phyloP scores from a whole-genome alignment of 2,888 invertebrate genomes.

The Dexiosoma caninum region DNA sequence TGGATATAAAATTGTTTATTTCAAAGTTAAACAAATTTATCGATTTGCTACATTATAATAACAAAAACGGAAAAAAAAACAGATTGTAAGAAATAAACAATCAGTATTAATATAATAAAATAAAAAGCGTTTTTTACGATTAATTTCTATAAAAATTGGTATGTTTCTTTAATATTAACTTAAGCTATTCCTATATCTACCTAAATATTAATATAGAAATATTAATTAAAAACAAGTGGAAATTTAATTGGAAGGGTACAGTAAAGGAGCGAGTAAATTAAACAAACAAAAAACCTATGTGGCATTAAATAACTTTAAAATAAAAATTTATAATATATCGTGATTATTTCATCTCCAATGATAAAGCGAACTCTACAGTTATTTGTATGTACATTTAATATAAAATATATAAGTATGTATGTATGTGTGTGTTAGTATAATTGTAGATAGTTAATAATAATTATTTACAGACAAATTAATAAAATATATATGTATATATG shows the following conservation, averaged over 20 bases:
- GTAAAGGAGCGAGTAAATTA: not conserved
- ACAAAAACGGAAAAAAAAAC: not conserved
- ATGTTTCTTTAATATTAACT: constrained; percentile 12
- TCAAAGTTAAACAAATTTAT: too few relatives aligned
- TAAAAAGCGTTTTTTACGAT: constrained; percentile 3
- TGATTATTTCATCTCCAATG: constrained; percentile 16
- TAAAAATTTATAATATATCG: too few relatives aligned
- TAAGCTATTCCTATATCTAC: too few relatives aligned
- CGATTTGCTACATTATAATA: too few relatives aligned
- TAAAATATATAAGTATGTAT: not conserved
- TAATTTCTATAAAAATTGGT: not conserved
- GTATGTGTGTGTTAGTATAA: not conserved
- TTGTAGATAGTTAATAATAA: constrained; percentile 1
- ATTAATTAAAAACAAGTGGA: not conserved
- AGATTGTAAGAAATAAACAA: not conserved
- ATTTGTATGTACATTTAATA: not conserved
- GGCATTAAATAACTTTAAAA: too few relatives aligned
- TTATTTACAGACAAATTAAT: constrained; percentile 48
- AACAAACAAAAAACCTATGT: constrained; percentile 24
- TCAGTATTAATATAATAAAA: constrained; percentile 3
- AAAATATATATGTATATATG: too few relatives aligned
- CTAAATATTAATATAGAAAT: too few relatives aligned
- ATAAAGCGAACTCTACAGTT: too few relatives aligned
- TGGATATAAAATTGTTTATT: too few relatives aligned
- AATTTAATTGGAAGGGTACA: not conserved